Percentiles rank a stretch among this genome's conserved stretches.
These are phyloP conservation scores for Jaculus jaculus DNA, from an alignment of 2,113 vertebrate genomes.

Conservation along the genomic window DNA sequence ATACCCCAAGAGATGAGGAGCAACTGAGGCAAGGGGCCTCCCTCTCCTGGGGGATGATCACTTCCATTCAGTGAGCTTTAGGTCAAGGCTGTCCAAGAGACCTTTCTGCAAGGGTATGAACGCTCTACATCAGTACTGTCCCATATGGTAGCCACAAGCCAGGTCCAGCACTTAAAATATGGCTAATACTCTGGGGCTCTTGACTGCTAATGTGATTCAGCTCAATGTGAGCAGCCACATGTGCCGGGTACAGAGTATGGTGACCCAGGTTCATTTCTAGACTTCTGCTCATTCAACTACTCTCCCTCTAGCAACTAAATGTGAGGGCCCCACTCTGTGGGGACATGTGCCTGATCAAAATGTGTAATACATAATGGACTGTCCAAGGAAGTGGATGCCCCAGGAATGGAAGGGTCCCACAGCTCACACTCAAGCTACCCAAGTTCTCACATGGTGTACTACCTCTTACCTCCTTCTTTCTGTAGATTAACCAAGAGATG, in stretches of 20 bases:
- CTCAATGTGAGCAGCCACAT: background rate
- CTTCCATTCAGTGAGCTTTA: background rate
- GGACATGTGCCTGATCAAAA: background rate
- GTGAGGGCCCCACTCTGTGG: background rate
- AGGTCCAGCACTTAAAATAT: background rate
- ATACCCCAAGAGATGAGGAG: too few relatives aligned
- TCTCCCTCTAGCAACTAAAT: background rate
- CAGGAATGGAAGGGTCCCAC: background rate
- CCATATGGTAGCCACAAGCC: background rate
- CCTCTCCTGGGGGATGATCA: background rate
- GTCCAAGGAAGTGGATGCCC: background rate
- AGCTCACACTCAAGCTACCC: background rate
- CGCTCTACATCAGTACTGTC: background rate
- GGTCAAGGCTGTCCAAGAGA: background rate
- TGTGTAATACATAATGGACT: too few relatives aligned
- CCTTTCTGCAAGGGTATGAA: background rate
- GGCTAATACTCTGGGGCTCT: background rate
- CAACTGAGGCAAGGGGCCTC: accelerated
- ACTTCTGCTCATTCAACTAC: background rate
- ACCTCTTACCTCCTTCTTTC: background rate
- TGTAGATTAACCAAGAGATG: background rate
- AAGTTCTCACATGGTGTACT: accelerated
- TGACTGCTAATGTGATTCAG: background rate
- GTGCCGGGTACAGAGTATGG: background rate
- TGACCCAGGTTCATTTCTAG: background rate